Percentiles rank a stretch among this genome's conserved stretches.
phyloP scores from a whole-genome alignment of 1,140 invertebrate genomes.

The Pogonomyrmex californicus region DNA sequence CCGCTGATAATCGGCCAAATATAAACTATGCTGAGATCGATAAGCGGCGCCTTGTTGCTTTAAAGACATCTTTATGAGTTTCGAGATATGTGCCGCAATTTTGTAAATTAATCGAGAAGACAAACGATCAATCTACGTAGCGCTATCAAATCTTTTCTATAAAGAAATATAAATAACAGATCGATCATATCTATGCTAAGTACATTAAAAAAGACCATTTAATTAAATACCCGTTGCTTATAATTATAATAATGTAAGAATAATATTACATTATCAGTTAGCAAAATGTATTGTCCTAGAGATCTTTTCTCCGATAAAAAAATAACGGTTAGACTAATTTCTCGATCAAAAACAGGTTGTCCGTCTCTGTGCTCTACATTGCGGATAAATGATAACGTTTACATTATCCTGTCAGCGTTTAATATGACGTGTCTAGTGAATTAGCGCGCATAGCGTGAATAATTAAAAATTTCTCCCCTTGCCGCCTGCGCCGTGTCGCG shows the following conservation, averaged over 20 bases:
- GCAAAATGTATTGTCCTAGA: background rate
- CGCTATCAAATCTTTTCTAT: background rate
- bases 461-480: slow-evolving; percentile 38
- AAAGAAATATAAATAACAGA: background rate
- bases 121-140: background rate
- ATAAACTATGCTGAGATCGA: slow-evolving; percentile 53
- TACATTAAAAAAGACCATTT: background rate
- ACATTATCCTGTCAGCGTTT: slow-evolving; percentile 19
- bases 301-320: background rate
- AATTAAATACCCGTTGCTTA: background rate
- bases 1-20: slow-evolving; percentile 59
- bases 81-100: background rate
- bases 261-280: background rate
- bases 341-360: background rate
- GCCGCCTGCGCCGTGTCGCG: background rate
- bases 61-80: slow-evolving; percentile 24
- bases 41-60: slow-evolving; percentile 29
- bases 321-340: background rate
- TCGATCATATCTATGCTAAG: background rate
- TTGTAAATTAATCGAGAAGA: background rate
- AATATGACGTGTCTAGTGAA: slow-evolving; percentile 18
- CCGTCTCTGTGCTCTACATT: slow-evolving; percentile 9
- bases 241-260: background rate
- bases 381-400: slow-evolving; percentile 43
- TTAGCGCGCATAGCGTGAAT: slow-evolving; percentile 26